These are phyloP conservation scores for Drepana falcataria DNA, from an alignment of 2,888 invertebrate genomes.

Conservation along the genomic window DNA sequence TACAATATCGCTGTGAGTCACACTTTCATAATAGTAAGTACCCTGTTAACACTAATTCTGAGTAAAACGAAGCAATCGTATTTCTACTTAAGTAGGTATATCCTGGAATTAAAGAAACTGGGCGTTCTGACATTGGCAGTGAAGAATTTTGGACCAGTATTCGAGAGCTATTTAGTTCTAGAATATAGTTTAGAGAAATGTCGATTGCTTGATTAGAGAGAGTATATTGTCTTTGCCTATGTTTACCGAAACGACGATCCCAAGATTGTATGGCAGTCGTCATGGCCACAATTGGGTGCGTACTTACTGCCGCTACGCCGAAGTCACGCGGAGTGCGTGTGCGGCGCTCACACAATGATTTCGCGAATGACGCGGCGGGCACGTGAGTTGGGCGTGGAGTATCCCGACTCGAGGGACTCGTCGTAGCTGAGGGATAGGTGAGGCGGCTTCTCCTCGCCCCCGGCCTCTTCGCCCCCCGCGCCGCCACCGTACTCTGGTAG, in stretches of 20 bases:
- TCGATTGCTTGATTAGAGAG: neutral
- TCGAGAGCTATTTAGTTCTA: neutral
- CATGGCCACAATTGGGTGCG: neutral
- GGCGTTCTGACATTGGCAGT: neutral
- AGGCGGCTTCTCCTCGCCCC: slow-evolving; percentile 90
- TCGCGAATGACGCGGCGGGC: slow-evolving; percentile 95
- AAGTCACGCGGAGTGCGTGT: neutral
- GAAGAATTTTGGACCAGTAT: neutral
- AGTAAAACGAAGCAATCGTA: neutral
- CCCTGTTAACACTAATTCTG: slow-evolving; percentile 1
- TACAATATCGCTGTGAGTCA: neutral
- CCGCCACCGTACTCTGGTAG: slow-evolving; percentile 85
- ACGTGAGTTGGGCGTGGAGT: slow-evolving; percentile 95
- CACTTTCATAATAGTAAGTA: neutral
- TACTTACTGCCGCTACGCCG: neutral
- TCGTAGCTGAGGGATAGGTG: slow-evolving; percentile 94
- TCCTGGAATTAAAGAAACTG: neutral
- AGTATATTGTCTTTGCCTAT: slow-evolving; percentile 4
- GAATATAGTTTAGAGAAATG: neutral
- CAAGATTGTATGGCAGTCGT: neutral
- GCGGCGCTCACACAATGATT: slow-evolving; percentile 87
- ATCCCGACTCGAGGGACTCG: slow-evolving; percentile 95
- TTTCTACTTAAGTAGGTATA: neutral
- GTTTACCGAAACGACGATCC: neutral
- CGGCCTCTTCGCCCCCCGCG: slow-evolving; percentile 83